Evolutionary conservation across 2,888 invertebrate genomes (phyloP), one percentile per base, ranked within the genome.

Genomic region (Bombylius discolor): DNA sequence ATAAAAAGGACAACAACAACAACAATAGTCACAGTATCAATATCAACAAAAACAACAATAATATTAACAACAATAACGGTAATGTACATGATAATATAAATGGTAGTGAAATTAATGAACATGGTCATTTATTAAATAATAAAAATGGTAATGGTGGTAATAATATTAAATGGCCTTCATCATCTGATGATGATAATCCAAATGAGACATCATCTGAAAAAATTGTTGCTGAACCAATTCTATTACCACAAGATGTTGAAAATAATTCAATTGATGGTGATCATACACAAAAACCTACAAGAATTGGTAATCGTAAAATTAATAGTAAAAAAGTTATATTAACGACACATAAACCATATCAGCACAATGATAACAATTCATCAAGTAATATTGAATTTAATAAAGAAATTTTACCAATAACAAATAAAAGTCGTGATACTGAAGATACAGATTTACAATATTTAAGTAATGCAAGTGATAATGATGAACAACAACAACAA

Each of bases 221-320:
- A 55, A 47, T 51, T 39, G 67, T 65, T 3, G 52, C 67, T 0
- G 68, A 67, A 45, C 58, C 64, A 0, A 62, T 68, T 14, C 61
- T 68, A 4, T 54, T 69, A 39, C 65, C 69, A 11, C 71, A 70
- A 57, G 72, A 73, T 52, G 71, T 72, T 52, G 72, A 72, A 57
- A 72, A 70, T 53, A 73, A 73, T 58, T 72, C 73, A 7, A 73
- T 73, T 8, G 73, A 73, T 52, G 66, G 59, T 5, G 56, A 58
- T 3, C 45, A 51, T 14, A 53, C 51, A 4, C 54, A 50, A 7
- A 51, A 53, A 47, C 47, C 51, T n/a, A 6, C 5, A 14, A 13
- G 8, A 9, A 39, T 14, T 33, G 11, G 4, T 36, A 31, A 31
- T 13, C 49, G 49, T n/a, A 51, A 47, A 13, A 12, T 36, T 7